Evolutionary conservation across 2,888 invertebrate species (phyloP).

Genomic region (Rhagonycha fulva): DNA sequence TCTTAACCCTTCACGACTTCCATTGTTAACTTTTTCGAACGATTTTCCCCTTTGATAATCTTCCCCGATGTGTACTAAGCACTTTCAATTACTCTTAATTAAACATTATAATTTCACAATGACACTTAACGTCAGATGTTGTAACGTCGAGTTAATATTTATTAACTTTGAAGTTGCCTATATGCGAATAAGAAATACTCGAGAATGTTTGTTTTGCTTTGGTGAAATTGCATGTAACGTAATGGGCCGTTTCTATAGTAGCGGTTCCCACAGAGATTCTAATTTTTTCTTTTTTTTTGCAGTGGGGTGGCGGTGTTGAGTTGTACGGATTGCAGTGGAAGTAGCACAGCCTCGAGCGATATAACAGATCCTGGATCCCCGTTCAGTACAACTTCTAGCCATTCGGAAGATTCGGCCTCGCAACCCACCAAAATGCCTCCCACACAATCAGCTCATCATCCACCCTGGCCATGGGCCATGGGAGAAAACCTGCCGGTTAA

Average conservation of each 20-base stretch:
- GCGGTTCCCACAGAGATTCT: not conserved
- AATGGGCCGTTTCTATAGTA: not conserved
- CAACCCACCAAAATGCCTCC: slow-evolving; percentile 52
- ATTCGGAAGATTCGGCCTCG: slow-evolving; percentile 53
- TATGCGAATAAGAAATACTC: not conserved
- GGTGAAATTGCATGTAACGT: not conserved
- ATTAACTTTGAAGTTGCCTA: not conserved
- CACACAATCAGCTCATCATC: slow-evolving; percentile 42
- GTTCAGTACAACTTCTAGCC: slow-evolving; percentile 69
- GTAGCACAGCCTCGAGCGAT: slow-evolving; percentile 69
- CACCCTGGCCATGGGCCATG: slow-evolving; percentile 42
- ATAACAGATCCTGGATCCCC: slow-evolving; percentile 87
- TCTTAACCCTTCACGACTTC: not conserved
- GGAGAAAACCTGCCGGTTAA: slow-evolving; percentile 37
- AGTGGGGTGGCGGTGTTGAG: slow-evolving; percentile 85
- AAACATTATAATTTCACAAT: not conserved
- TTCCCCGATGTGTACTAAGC: not conserved
- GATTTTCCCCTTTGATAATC: not conserved
- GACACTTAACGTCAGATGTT: not conserved
- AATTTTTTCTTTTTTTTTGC: slow-evolving; percentile 47
- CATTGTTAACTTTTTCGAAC: not conserved
- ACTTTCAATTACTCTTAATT: not conserved
- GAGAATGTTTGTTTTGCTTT: not conserved
- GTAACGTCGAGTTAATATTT: not conserved
- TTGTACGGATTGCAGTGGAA: slow-evolving; percentile 71